Percentiles rank a stretch among this genome's conserved stretches.
Conservation (phyloP, 53 echinoderm and acorn worm species). For the Astropecten irregularis region DNA sequence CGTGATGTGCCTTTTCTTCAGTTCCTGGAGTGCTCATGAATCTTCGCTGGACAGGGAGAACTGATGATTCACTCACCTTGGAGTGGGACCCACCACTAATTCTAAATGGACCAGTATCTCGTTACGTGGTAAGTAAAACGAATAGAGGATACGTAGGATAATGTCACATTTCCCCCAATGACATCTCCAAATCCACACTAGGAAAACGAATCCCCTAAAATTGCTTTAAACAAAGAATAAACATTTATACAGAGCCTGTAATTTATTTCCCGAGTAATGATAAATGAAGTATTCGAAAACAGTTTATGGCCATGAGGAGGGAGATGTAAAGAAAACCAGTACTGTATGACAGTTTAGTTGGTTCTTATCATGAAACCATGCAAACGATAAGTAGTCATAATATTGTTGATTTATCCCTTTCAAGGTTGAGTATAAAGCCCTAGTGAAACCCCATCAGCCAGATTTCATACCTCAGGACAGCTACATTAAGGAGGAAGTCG, state of each 20-base stretch:
- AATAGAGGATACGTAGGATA: too few species aligned
- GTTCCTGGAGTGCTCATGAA: neutral
- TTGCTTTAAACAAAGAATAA: neutral
- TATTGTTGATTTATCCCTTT: neutral
- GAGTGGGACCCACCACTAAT: neutral
- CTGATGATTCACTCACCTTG: neutral
- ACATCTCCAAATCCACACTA: neutral
- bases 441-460: conserved; percentile 9
- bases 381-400: too few species aligned
- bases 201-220: neutral
- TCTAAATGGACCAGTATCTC: neutral
- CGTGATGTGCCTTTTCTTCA: neutral
- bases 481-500: neutral
- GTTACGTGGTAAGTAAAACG: neutral
- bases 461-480: neutral
- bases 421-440: neutral
- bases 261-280: too few species aligned
- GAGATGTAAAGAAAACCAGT: too few species aligned
- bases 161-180: neutral
- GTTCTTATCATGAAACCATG: too few species aligned
- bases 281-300: too few species aligned
- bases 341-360: too few species aligned
- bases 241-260: neutral
- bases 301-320: too few species aligned
- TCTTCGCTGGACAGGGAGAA: neutral